Percentiles rank a stretch among this genome's conserved stretches.
Evolutionary conservation across 2,113 vertebrate genomes (phyloP).

Genomic region (Semicossyphus pulcher): DNA sequence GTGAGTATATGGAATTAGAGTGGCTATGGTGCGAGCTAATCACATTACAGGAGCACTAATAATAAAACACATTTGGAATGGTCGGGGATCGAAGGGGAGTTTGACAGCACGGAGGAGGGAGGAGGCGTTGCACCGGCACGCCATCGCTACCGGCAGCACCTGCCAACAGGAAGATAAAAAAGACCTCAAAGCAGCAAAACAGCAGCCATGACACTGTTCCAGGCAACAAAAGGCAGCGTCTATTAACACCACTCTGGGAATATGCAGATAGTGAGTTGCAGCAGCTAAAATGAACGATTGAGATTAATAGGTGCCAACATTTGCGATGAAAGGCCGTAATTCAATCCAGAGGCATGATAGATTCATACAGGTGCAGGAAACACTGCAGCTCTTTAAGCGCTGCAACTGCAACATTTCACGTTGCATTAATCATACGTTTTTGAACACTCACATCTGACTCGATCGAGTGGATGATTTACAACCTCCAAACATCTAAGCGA

Average conservation of each 20-base stretch:
- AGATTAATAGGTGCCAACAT: slow-evolving; percentile 73
- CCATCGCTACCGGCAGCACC: slow-evolving; percentile 64
- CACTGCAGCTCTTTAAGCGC: slow-evolving; percentile 39
- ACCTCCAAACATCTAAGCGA: slow-evolving; percentile 15
- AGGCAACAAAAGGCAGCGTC: slow-evolving; percentile 64
- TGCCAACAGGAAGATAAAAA: slow-evolving; percentile 77
- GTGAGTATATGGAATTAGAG: slow-evolving; percentile 11
- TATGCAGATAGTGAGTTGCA: slow-evolving; percentile 72
- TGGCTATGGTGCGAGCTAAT: slow-evolving; percentile 51
- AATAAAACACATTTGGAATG: slow-evolving; percentile 44
- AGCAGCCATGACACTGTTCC: slow-evolving; percentile 63
- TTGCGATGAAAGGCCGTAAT: slow-evolving; percentile 72
- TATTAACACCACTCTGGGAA: slow-evolving; percentile 69
- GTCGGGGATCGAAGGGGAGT: neutral
- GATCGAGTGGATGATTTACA: slow-evolving; percentile 62
- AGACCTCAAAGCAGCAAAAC: slow-evolving; percentile 58
- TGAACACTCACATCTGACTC: slow-evolving; percentile 29
- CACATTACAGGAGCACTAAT: slow-evolving; percentile 54
- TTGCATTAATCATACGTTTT: slow-evolving; percentile 55
- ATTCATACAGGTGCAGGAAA: slow-evolving; percentile 62
- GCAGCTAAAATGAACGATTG: slow-evolving; percentile 49
- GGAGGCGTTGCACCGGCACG: slow-evolving; percentile 47
- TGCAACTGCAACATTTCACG: slow-evolving; percentile 14
- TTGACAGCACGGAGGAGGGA: slow-evolving; percentile 58
- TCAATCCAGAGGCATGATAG: slow-evolving; percentile 67